These are phyloP conservation scores for Eptatretus burgeri DNA, from an alignment of 2,113 vertebrate genomes.

Conservation along the genomic window DNA sequence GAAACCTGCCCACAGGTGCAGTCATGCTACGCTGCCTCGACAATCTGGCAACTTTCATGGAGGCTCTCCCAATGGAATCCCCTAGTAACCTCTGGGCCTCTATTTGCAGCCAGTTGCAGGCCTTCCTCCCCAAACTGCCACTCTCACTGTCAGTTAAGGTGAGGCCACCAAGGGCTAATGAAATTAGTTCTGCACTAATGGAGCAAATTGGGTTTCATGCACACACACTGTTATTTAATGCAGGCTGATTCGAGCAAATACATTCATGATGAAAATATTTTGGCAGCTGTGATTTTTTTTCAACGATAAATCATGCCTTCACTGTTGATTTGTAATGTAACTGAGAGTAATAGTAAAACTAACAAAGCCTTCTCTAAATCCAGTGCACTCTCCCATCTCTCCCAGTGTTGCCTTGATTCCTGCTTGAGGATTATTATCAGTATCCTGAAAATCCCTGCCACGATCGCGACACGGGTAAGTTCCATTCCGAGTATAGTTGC, in stretches of 20 bases:
- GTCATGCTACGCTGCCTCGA: slow-evolving; percentile 88
- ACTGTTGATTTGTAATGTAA: too few species aligned
- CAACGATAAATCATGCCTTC: too few species aligned
- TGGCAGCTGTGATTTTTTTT: too few species aligned
- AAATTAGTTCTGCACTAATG: too few species aligned
- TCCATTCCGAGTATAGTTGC: too few species aligned
- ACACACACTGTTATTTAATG: too few species aligned
- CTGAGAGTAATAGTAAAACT: too few species aligned
- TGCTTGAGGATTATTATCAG: slow-evolving; percentile 91
- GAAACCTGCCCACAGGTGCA: slow-evolving; percentile 73
- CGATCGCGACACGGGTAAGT: slow-evolving; percentile 64
- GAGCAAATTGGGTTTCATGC: too few species aligned
- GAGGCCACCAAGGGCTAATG: slow-evolving; percentile 10
- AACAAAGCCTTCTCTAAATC: too few species aligned
- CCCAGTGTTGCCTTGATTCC: slow-evolving; percentile 74
- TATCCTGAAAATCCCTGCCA: slow-evolving; percentile 73
- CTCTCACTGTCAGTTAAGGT: slow-evolving; percentile 88
- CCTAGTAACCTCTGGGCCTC: slow-evolving; percentile 94
- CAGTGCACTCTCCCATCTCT: background rate
- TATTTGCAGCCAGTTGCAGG: slow-evolving; percentile 94
- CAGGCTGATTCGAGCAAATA: too few species aligned
- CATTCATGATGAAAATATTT: too few species aligned
- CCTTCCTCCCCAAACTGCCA: slow-evolving; percentile 73
- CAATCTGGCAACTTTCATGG: slow-evolving; percentile 87
- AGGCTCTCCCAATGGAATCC: slow-evolving; percentile 89